Base-by-base conservation (phyloP, 2,888 invertebrate genomes). In the Chirona hameri region DNA sequence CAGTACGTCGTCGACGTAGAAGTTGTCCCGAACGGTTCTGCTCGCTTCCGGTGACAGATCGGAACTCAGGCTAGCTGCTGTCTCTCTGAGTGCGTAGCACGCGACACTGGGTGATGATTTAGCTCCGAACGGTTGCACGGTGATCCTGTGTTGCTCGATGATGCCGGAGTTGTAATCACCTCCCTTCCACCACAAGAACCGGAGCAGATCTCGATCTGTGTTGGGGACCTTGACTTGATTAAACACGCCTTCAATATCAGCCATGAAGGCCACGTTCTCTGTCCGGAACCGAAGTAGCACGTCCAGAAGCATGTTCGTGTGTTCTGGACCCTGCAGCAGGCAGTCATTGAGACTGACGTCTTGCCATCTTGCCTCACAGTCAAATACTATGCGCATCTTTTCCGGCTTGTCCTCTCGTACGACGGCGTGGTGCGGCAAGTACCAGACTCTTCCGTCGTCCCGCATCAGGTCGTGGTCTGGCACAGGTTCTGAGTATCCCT, bases 71-170 rank as follows among this genome's bases (percentile, higher is more conserved):
- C 39, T 7, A 7, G 39, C 39, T 39, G 39, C 39, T 39, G 39
- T 39, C 39, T 39, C 39, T 39, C 39, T n/a, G 39, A 39, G 39
- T 39, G 81, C 80, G 60, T n/a, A 81, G 9, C 29, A 29, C 1
- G 80, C 65, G 12, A 81, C 65, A 9, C 72, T 57, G 4, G 82
- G 82, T 7, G 57, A 76, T 39, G 81, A 81, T 1, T 27, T 15
- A 0, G 52, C 76, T 7, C 81, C 81, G 24, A 82, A 82, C 15
- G 60, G 31, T 1, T 81, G 79, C 52, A 72, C 79, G 21, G 82
- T 82, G 60, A 82, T 57, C 18, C 82, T 18, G 24, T 60, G 24
- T 2, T 21, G 24, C 9, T 18, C 24, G 21, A 24, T 18, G 9
- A 21, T 9, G 9, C 21, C 9, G 24, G 39, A 39, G 39, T 3